Conservation (phyloP, 2,888 invertebrate genomes). For the Teleiodes luculella region DNA sequence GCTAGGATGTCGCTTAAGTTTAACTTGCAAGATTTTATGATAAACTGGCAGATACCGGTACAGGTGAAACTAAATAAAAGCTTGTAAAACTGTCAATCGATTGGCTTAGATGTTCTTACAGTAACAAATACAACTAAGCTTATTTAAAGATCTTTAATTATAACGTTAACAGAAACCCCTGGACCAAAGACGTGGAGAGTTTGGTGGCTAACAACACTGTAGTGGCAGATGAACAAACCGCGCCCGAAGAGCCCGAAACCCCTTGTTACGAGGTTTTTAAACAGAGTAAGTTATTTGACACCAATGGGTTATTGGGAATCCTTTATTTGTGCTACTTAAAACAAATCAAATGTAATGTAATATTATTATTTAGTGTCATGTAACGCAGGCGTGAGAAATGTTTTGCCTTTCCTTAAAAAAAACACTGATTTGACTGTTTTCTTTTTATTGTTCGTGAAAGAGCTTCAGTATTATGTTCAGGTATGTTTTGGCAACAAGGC, state of each 20-base stretch:
- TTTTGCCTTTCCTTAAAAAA: neutral
- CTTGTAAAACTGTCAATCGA: no score
- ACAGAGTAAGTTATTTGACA: conserved; percentile 41
- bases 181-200: conserved; percentile 96
- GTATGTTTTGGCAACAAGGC: conserved; percentile 11
- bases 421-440: no score
- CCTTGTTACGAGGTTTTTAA: conserved; percentile 39
- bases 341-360: no score
- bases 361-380: no score
- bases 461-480: no score
- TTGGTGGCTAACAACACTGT: conserved; percentile 92
- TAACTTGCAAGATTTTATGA: no score
- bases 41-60: no score
- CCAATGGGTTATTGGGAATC: neutral
- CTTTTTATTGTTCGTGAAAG: no score
- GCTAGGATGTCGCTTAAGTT: no score
- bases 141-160: no score
- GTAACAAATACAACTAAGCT: neutral
- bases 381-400: neutral
- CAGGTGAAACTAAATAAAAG: no score
- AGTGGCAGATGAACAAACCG: conserved; percentile 54
- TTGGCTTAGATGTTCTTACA: no score
- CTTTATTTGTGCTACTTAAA: neutral
- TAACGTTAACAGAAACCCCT: conserved; percentile 84
- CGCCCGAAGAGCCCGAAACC: conserved; percentile 23